A percentile compares a stretch with the other conserved stretches of the same genome.
Evolutionary conservation across 2,888 invertebrate genomes (phyloP).

Genomic region (Pheosia tremula): DNA sequence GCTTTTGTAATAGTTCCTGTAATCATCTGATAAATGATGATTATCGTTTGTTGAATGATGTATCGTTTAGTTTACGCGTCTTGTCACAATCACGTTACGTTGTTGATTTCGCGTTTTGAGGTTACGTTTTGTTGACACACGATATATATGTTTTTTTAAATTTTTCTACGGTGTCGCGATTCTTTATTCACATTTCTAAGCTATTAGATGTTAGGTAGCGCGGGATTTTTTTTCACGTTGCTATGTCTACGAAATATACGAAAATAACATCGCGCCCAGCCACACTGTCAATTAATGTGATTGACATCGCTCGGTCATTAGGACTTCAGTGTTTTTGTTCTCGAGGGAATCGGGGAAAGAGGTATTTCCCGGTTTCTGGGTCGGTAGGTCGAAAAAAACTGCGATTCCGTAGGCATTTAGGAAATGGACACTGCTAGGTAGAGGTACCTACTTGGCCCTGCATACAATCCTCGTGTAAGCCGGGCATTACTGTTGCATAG

Average conservation of each 20-base stretch:
- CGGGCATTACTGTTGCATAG: too few species aligned
- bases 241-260: conserved; percentile 34
- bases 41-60: conserved; percentile 36
- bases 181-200: conserved; percentile 9
- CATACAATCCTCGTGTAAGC: too few species aligned
- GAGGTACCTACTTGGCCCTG: too few species aligned
- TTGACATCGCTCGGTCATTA: conserved; percentile 80
- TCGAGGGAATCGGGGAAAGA: conserved; percentile 33
- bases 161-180: conserved; percentile 10
- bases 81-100: conserved; percentile 69
- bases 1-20: conserved; percentile 30
- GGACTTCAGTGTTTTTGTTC: conserved; percentile 42
- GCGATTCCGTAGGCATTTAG: too few species aligned
- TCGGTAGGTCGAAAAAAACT: conserved; percentile 23
- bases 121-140: conserved; percentile 77
- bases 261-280: conserved; percentile 49
- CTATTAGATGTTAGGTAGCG: conserved; percentile 6
- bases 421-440: too few species aligned
- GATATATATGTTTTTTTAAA: conserved; percentile 21
- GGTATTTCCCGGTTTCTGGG: conserved; percentile 48
- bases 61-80: conserved; percentile 43
- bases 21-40: conserved; percentile 38
- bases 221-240: conserved; percentile 27
- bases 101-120: conserved; percentile 79
- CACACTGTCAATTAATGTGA: conserved; percentile 80